Evolutionary conservation across 2,113 vertebrate species (phyloP).

Genomic region (Paratilapia polleni): DNA sequence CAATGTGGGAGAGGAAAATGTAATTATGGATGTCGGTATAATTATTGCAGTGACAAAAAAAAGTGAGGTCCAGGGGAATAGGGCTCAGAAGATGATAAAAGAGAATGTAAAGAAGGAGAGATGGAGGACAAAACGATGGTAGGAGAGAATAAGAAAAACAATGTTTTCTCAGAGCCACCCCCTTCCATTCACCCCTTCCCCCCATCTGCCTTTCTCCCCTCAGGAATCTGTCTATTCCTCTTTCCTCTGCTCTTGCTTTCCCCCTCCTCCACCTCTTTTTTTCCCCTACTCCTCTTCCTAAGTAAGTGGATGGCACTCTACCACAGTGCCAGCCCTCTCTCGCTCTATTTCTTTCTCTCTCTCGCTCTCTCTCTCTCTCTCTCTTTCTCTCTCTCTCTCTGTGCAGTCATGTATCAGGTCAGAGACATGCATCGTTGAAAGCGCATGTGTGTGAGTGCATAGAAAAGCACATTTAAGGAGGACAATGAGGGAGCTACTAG

Average conservation of each 20-base stretch:
- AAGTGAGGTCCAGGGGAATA: slow-evolving; percentile 6
- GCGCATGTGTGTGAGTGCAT: slow-evolving; percentile 62
- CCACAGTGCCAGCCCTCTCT: slow-evolving; percentile 57
- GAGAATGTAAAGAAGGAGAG: slow-evolving; percentile 11
- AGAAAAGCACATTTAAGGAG: slow-evolving; percentile 71
- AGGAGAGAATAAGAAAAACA: slow-evolving; percentile 47
- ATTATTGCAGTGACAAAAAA: slow-evolving; percentile 52
- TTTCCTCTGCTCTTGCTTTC: slow-evolving; percentile 46
- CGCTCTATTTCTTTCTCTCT: slow-evolving; percentile 22
- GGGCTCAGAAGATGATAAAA: slow-evolving; percentile 20
- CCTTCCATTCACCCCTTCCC: slow-evolving; percentile 58
- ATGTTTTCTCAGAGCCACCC: slow-evolving; percentile 34
- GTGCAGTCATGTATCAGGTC: slow-evolving; percentile 72
- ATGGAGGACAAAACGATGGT: slow-evolving; percentile 28
- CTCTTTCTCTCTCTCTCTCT: slow-evolving; percentile 39
- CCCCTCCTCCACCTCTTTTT: slow-evolving; percentile 3
- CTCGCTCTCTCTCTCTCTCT: slow-evolving; percentile 13
- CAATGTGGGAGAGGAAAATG: slow-evolving; percentile 5
- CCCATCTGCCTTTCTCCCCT: slow-evolving; percentile 69
- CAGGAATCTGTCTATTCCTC: slow-evolving; percentile 73
- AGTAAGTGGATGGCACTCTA: slow-evolving; percentile 60
- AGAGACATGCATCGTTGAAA: slow-evolving; percentile 67
- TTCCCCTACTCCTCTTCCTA: slow-evolving; percentile 35
- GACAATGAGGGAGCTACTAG: slow-evolving; percentile 80
- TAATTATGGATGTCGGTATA: slow-evolving; percentile 63